Evolutionary conservation across 2,797 vertebrate species (phyloP), one percentile per base, ranked within the genome.

Genomic region (Loriculus beryllinus): DNA sequence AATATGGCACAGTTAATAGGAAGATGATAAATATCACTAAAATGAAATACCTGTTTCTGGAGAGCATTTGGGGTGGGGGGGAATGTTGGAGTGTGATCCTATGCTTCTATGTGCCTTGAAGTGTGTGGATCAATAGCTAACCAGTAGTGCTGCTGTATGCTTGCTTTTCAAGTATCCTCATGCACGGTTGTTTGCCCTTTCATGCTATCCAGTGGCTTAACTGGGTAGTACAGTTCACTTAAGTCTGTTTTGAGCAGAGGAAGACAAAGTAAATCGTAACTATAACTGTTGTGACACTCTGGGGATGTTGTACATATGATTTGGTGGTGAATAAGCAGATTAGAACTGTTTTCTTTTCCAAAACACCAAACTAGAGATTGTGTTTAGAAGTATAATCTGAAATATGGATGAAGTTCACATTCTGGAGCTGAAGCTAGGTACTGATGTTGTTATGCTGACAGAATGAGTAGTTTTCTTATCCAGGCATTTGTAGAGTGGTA

Each of bases 151-250:
- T 75, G 10, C 31, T 8, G 12, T 45, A 28, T 37, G 37, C 51
- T 72, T 80, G 31, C 48, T 67, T 75, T 63, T 81, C 33, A 51
- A 13, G n/a, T 60, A 45, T 60, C 28, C 33, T 64, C 15, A 29
- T 64, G 52, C 22, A 31, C 22, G 69, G 16, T 82, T 85, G 18
- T 47, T 88, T 85, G 51, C 57, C 91, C 59, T 94, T 82, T 91
- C 68, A 43, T 93, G 56, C 95, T 96, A 69, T 87, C 95, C 83
- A 91, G 95, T 95, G 96, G 84, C 40, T 68, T 70, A 89, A n/a
- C 40, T 65, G 64, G 69, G 79, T 81, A 94, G 31, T 94, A 88
- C 81, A 82, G 37, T n/a, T 96, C 56, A 67, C 33, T 63, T 80
- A 47, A 63, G 57, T 47, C 40, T 84, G 12, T 79, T 87, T 29